A percentile compares a stretch with the other conserved stretches of the same genome.
These are phyloP conservation scores for Triplophysa dalaica DNA, from an alignment of 2,113 vertebrate genomes.

Conservation along the genomic window DNA sequence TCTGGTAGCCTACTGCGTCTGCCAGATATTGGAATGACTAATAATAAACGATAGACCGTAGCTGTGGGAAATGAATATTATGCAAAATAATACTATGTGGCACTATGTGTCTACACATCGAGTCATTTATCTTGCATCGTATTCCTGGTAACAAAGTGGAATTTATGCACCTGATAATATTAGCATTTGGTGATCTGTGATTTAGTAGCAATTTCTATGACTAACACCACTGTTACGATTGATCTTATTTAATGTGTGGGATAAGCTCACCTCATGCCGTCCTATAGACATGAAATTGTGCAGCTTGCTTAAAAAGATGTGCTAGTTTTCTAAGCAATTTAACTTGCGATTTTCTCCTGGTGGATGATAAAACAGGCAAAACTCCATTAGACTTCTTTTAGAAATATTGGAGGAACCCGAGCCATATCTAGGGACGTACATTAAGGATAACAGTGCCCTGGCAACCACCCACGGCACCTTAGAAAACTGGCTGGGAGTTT, in stretches of 20 bases:
- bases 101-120: conserved; percentile 6
- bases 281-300: too few relatives aligned
- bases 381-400: not conserved
- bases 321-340: not conserved
- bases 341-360: not conserved
- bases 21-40: conserved; percentile 32
- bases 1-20: conserved; percentile 22
- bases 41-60: conserved; percentile 16
- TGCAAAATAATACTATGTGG: conserved; percentile 20
- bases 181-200: not conserved
- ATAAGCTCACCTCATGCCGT: too few relatives aligned
- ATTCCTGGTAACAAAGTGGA: not conserved
- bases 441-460: not conserved
- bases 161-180: not conserved
- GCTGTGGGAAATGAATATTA: conserved; percentile 18
- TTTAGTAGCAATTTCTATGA: not conserved
- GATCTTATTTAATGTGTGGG: not conserved
- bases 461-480: not conserved
- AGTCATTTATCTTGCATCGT: not conserved
- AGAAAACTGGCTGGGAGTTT: conserved; percentile 5
- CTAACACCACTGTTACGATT: not conserved
- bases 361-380: not conserved
- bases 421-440: not conserved
- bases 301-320: too few relatives aligned
- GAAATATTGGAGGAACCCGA: not conserved